phyloP scores from a whole-genome alignment of 2,113 vertebrate species.

The Madoqua kirkii region DNA sequence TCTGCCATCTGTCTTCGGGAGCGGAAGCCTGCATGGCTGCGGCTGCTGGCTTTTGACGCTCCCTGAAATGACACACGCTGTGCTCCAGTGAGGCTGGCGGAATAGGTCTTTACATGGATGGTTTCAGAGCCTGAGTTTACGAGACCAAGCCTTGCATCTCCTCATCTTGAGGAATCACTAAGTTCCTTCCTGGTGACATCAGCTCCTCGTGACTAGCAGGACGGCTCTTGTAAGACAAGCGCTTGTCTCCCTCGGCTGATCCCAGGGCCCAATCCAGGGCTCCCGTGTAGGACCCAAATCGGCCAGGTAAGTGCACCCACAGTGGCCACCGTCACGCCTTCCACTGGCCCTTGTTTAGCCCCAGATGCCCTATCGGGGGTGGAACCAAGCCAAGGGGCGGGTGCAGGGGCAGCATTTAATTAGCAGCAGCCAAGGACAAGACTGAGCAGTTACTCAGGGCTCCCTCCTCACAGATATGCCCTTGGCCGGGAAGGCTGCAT shows the following conservation, averaged over 20 bases:
- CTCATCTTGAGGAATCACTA: not conserved
- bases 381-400: not conserved
- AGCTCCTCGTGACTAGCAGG: not conserved
- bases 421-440: not conserved
- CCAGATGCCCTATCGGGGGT: accelerated
- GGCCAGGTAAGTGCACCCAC: not conserved
- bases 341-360: not conserved
- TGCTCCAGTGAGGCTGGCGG: not conserved
- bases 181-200: not conserved
- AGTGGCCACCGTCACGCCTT: not conserved
- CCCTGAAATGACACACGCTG: not conserved
- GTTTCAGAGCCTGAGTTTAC: not conserved
- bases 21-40: not conserved
- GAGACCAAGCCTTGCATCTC: not conserved
- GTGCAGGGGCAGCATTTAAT: not conserved
- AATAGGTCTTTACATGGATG: not conserved
- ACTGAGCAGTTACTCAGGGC: no score
- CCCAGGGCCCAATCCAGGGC: not conserved
- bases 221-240: not conserved
- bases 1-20: not conserved
- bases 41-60: not conserved
- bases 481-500: not conserved
- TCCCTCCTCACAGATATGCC: not conserved
- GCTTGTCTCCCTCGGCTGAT: not conserved
- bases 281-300: not conserved